phyloP scores from a whole-genome alignment of 2,113 vertebrate species.

The Polyodon spathula region DNA sequence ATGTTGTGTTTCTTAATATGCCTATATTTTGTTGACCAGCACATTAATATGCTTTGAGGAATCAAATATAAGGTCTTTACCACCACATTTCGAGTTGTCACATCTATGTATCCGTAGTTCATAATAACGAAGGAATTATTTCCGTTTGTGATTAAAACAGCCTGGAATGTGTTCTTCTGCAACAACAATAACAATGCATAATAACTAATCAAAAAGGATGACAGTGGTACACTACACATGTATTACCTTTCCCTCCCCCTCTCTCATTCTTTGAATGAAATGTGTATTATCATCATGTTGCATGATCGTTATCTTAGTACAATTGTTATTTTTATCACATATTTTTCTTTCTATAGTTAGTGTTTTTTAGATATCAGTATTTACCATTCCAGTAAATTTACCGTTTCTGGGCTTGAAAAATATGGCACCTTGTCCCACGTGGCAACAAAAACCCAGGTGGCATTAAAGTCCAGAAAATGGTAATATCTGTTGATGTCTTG shows the following conservation, averaged over 20 bases:
- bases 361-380: background rate
- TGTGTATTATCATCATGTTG: too few species aligned
- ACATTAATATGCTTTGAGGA: background rate
- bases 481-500: constrained; percentile 41
- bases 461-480: background rate
- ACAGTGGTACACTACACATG: background rate
- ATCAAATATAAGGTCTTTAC: constrained; percentile 19
- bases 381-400: constrained; percentile 26
- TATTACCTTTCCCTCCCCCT: background rate
- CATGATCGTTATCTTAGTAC: too few species aligned
- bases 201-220: background rate
- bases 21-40: background rate
- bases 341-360: background rate
- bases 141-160: constrained; percentile 35
- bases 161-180: constrained; percentile 40
- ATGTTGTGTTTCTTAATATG: background rate
- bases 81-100: background rate
- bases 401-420: constrained; percentile 14
- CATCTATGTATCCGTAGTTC: constrained; percentile 40
- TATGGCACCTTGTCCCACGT: constrained; percentile 53
- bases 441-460: constrained; percentile 44
- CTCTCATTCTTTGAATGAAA: too few species aligned
- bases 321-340: too few species aligned
- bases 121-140: constrained; percentile 37
- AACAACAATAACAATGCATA: constrained; percentile 15